These are phyloP conservation scores for Brachyptera risi DNA, from an alignment of 2,888 invertebrate genomes.

Conservation along the genomic window DNA sequence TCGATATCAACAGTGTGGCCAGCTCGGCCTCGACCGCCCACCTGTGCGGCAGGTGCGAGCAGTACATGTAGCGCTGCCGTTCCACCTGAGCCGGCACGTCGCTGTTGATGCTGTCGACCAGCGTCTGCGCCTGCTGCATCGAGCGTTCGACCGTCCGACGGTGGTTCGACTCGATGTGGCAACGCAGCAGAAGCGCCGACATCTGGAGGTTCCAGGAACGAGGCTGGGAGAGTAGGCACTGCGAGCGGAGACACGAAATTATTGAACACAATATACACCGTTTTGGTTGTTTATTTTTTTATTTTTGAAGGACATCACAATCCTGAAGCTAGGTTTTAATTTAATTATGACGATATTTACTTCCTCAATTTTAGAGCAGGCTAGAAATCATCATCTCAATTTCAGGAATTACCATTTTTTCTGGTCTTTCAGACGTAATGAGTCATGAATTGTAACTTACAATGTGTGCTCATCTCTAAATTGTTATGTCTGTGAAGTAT, in stretches of 20 bases:
- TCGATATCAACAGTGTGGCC: constrained; percentile 70
- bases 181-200: constrained; percentile 69
- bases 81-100: constrained; percentile 45
- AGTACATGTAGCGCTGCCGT: constrained; percentile 61
- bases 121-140: constrained; percentile 67
- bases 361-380: no score
- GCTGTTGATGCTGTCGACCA: constrained; percentile 56
- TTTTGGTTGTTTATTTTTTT: no score
- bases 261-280: no score
- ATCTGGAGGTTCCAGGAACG: constrained; percentile 73
- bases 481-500: no score
- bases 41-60: constrained; percentile 63
- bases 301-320: no score
- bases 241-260: constrained; percentile 30
- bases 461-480: no score
- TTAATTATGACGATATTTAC: no score
- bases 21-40: constrained; percentile 76
- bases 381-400: no score
- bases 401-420: no score
- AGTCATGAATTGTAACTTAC: no score
- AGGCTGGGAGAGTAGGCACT: constrained; percentile 58
- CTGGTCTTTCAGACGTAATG: no score
- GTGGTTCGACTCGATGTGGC: constrained; percentile 69
- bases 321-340: no score
- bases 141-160: constrained; percentile 83